phyloP scores from a whole-genome alignment of 2,888 invertebrate species.

The Octodonta nipae region DNA sequence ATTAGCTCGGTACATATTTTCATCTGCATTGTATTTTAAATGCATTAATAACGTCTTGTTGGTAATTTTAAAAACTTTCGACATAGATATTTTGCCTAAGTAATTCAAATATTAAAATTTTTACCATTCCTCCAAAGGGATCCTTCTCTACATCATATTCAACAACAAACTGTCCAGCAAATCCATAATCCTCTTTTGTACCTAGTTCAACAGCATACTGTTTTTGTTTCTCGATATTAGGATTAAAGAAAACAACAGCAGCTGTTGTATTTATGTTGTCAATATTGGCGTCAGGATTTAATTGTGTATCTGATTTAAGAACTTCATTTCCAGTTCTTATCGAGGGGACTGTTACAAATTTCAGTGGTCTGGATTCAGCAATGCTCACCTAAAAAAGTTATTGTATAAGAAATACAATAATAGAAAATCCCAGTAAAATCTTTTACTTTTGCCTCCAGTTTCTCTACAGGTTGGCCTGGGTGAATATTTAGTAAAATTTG shows the following conservation, averaged over 20 bases:
- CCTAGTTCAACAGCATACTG: conserved; percentile 7
- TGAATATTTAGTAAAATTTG: conserved; percentile 55
- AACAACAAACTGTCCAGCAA: conserved; percentile 39
- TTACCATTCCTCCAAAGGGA: conserved; percentile 17
- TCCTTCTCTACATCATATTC: conserved; percentile 54
- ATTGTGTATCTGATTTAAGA: conserved; percentile 27
- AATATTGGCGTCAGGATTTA: conserved; percentile 27
- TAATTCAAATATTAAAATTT: too few species aligned
- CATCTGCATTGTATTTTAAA: too few species aligned
- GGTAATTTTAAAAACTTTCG: too few species aligned
- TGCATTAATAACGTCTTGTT: too few species aligned
- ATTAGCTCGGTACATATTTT: too few species aligned
- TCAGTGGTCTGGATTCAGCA: conserved; percentile 45
- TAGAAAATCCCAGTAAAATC: not conserved
- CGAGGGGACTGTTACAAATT: conserved; percentile 19
- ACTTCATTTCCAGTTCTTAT: conserved; percentile 13
- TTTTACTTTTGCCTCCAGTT: conserved; percentile 42
- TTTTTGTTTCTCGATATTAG: conserved; percentile 35
- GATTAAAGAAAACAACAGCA: conserved; percentile 41
- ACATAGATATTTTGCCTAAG: too few species aligned
- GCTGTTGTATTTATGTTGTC: conserved; percentile 19
- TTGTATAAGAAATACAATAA: not conserved
- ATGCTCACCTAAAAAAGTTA: conserved; percentile 40
- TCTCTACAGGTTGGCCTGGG: conserved; percentile 51
- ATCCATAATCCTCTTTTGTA: conserved; percentile 18